Evolutionary conservation across 1,140 invertebrate genomes (phyloP), one percentile per base, ranked within the genome.

Genomic region (Drosophila kepulauana): DNA sequence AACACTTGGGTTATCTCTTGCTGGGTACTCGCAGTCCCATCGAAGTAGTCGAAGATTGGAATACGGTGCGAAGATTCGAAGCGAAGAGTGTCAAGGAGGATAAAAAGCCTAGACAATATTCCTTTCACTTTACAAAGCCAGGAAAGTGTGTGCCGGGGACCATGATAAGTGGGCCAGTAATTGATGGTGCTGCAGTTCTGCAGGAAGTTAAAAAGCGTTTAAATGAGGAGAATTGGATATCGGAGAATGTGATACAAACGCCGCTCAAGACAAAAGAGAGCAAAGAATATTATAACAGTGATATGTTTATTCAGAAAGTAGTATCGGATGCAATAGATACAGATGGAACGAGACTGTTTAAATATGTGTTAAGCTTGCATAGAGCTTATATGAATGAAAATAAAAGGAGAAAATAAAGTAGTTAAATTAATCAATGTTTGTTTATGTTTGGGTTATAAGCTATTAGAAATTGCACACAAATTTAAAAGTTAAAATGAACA

Each of bases 201-300:
- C 11, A 46, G 6, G 41, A 57, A 16, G 13, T 71, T 0, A 56
- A 16, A 41, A 54, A 65, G 5, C 3, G 6, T 0, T 51, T 71
- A 0, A 64, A 15, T 5, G 20, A 41, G 1, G 51, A 71, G 48
- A 65, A 57, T 38, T 72, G 69, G 69, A 5, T 66, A 58, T 57
- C 69, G 3, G 35, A 65, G 5, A 57, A 72, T 20, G 11, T 25
- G 25, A 43, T 72, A n/a, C 10, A 64, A 8, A 13, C 33, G 3
- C 68, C 68, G 1, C 8, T 71, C 0, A 66, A 49, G 6, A 25
- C 6, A 7, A 7, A 13, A n/a, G 0, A 13, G 0, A 6, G 20
- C 1, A 5, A 15, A 30, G 4, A 1, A 3, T 13, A 30, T 8
- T 25, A 10, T 15, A 3, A 41, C 28, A 5, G 1, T 2, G 62